These are phyloP conservation scores for Psammodynastes pulverulentus DNA, from an alignment of 2,113 vertebrate species.

Conservation along the genomic window DNA sequence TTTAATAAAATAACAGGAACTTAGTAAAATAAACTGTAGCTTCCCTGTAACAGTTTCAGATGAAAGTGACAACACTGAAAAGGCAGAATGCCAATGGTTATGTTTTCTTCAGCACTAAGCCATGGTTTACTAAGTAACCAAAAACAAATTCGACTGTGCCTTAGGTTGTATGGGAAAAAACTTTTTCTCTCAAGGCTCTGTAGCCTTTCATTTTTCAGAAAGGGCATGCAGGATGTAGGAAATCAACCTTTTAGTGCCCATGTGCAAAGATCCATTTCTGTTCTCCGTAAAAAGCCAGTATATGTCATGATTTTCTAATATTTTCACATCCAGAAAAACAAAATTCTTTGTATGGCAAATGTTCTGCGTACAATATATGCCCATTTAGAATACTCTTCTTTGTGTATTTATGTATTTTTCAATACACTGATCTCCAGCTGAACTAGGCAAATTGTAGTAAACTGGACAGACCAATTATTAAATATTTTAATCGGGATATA, in stretches of 20 bases:
- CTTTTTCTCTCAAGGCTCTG: background rate
- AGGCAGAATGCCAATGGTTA: background rate
- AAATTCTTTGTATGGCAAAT: background rate
- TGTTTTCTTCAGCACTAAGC: background rate
- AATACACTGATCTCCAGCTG: background rate
- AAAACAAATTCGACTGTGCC: background rate
- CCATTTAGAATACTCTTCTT: background rate
- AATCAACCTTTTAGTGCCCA: background rate
- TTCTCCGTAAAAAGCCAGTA: background rate
- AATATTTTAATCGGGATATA: background rate
- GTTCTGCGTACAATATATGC: background rate
- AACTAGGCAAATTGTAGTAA: background rate
- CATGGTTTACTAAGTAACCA: background rate
- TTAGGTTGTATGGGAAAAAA: background rate
- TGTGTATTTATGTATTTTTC: background rate
- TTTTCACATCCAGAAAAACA: background rate
- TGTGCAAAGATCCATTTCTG: background rate
- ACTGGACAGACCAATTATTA: background rate
- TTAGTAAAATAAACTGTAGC: background rate
- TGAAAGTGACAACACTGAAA: constrained; percentile 3
- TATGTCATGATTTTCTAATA: background rate
- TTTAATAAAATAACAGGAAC: background rate
- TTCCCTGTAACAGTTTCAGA: background rate
- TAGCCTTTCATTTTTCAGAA: constrained; percentile 6
- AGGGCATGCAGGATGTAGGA: background rate